Evolutionary conservation across 92 coral and sea anemone species (phyloP).

Genomic region (Palythoa heliodiscus): DNA sequence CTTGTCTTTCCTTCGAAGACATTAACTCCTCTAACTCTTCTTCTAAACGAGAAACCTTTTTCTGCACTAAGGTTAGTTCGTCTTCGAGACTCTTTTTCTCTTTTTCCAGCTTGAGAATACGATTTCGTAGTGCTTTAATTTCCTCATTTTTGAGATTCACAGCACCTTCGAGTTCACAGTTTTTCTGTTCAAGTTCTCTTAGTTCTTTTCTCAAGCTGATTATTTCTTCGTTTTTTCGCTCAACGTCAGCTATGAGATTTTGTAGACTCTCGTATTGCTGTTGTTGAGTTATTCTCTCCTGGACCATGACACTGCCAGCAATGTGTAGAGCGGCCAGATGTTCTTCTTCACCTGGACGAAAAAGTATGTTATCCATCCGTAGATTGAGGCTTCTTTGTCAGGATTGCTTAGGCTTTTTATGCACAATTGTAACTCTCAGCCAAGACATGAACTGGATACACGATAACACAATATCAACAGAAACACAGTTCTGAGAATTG

Average conservation of each 20-base stretch:
- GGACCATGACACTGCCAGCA: neutral
- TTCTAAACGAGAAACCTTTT: constrained; percentile 32
- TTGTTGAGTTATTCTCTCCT: neutral
- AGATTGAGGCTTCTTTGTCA: no score
- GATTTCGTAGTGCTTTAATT: constrained; percentile 28
- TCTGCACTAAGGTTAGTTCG: constrained; percentile 31
- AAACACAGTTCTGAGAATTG: no score
- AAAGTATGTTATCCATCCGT: neutral
- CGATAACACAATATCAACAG: no score
- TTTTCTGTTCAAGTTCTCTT: constrained; percentile 46
- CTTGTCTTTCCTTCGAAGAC: constrained; percentile 26
- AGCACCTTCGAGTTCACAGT: constrained; percentile 31
- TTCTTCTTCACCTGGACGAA: constrained; percentile 10
- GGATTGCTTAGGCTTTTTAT: no score
- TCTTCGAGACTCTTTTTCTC: constrained; percentile 48
- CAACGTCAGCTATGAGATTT: constrained; percentile 28
- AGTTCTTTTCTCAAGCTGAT: constrained; percentile 25
- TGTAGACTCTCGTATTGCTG: constrained; percentile 51
- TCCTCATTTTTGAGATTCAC: constrained; percentile 37
- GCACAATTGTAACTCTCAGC: neutral
- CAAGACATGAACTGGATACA: no score
- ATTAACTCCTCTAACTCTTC: constrained; percentile 23
- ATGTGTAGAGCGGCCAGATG: neutral
- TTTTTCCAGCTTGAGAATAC: constrained; percentile 42
- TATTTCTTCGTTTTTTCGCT: constrained; percentile 44